Conservation (phyloP, 2,888 invertebrate species). For the Coleophora flavipennella region DNA sequence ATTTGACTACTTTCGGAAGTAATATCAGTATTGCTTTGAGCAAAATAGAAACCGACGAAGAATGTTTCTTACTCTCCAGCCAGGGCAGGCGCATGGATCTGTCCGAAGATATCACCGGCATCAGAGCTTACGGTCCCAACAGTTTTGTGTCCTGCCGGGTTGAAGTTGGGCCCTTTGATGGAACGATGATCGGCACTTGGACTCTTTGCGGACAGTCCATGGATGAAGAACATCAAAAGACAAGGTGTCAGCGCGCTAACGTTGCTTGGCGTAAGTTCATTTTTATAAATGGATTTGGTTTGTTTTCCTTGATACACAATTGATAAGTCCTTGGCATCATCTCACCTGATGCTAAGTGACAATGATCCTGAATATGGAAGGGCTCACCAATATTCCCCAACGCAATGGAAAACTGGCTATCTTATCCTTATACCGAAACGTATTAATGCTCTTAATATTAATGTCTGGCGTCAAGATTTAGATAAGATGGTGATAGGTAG, state of each 20-base stretch:
- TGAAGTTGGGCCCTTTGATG: constrained; percentile 17
- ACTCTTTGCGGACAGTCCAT: constrained; percentile 1
- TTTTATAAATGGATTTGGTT: too few species aligned
- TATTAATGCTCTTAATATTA: too few species aligned
- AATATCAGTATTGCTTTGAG: constrained; percentile 19
- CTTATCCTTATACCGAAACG: too few species aligned
- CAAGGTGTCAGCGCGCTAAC: constrained; percentile 21
- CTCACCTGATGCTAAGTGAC: too few species aligned
- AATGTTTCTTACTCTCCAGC: constrained; percentile 17
- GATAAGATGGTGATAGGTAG: too few species aligned
- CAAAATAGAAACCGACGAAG: constrained; percentile 16
- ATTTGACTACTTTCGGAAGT: constrained; percentile 2
- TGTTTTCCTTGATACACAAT: too few species aligned
- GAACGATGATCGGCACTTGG: constrained; percentile 18
- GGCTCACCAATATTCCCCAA: too few species aligned
- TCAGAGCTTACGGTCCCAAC: constrained; percentile 13
- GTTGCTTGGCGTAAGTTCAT: constrained; percentile 26
- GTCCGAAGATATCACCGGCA: constrained; percentile 7
- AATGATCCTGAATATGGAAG: too few species aligned
- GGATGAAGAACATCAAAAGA: constrained; percentile 3
- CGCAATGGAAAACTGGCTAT: too few species aligned
- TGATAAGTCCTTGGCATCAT: too few species aligned
- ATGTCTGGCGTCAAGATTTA: too few species aligned
- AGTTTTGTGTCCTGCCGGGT: constrained; percentile 22
- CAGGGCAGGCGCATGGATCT: constrained; percentile 5